These are phyloP conservation scores for Microctonus brassicae DNA, from an alignment of 2,888 invertebrate species.

Conservation along the genomic window DNA sequence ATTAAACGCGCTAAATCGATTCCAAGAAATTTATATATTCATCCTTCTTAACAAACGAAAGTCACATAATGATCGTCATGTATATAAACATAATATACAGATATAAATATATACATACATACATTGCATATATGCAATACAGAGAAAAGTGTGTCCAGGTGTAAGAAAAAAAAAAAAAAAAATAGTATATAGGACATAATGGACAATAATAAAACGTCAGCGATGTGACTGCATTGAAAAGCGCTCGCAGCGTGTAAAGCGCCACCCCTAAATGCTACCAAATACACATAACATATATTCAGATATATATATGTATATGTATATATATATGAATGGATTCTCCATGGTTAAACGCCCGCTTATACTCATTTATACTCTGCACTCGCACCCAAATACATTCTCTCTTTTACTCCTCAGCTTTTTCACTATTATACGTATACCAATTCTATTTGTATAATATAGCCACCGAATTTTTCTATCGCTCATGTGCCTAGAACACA, in stretches of 20 bases:
- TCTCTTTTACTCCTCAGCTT: constrained; percentile 1
- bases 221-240: constrained; percentile 50
- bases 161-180: constrained; percentile 53
- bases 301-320: too few relatives aligned
- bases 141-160: constrained; percentile 54
- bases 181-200: constrained; percentile 19
- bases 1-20: constrained; percentile 39
- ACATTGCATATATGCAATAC: too few relatives aligned
- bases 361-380: too few relatives aligned
- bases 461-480: constrained; percentile 21
- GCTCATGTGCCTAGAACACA: not conserved
- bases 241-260: constrained; percentile 43
- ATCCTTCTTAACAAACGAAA: not conserved
- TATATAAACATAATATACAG: not conserved
- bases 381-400: too few relatives aligned
- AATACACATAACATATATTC: constrained; percentile 41
- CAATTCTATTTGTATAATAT: not conserved
- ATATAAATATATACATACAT: too few relatives aligned
- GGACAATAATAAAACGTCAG: constrained; percentile 57
- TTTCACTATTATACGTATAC: too few relatives aligned
- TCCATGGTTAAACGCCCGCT: constrained; percentile 29
- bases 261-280: constrained; percentile 54
- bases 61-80: not conserved
- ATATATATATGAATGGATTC: constrained; percentile 60
- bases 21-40: constrained; percentile 23